Conservation (phyloP, 2,797 vertebrate genomes). For the Phoeniculus purpureus region DNA sequence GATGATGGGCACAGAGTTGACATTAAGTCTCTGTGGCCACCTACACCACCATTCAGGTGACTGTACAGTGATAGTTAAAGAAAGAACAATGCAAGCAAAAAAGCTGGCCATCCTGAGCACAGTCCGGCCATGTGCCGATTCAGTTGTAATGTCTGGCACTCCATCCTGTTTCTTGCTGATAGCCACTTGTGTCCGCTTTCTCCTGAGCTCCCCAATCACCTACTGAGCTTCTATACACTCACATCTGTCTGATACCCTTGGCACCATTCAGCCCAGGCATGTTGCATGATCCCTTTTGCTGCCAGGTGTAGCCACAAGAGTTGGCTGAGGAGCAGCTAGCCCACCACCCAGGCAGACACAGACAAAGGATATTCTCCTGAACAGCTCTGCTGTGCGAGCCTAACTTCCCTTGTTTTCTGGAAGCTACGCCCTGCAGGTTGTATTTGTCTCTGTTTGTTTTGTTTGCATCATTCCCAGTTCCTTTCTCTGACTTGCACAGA, state of each 20-base stretch:
- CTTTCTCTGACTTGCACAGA: neutral
- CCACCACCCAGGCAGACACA: neutral
- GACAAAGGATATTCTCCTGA: slow-evolving; percentile 8
- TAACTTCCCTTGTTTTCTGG: neutral
- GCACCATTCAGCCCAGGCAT: neutral
- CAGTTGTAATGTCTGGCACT: slow-evolving; percentile 27
- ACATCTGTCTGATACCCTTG: slow-evolving; percentile 46
- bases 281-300: neutral
- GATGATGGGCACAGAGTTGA: neutral
- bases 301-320: neutral
- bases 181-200: slow-evolving; percentile 23
- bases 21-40: neutral
- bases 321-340: neutral
- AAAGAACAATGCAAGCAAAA: neutral
- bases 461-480: neutral
- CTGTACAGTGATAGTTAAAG: slow-evolving; percentile 6
- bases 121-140: neutral
- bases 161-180: slow-evolving; percentile 9
- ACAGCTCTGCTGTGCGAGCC: neutral
- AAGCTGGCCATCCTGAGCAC: neutral
- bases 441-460: slow-evolving; percentile 9
- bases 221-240: slow-evolving; percentile 21
- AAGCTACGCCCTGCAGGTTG: slow-evolving; percentile 38
- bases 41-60: slow-evolving; percentile 46
- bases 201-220: neutral